A percentile compares a stretch with the other conserved stretches of the same genome.
Conservation (phyloP, 2,888 invertebrate genomes). For the Eustalomyia histrio region DNA sequence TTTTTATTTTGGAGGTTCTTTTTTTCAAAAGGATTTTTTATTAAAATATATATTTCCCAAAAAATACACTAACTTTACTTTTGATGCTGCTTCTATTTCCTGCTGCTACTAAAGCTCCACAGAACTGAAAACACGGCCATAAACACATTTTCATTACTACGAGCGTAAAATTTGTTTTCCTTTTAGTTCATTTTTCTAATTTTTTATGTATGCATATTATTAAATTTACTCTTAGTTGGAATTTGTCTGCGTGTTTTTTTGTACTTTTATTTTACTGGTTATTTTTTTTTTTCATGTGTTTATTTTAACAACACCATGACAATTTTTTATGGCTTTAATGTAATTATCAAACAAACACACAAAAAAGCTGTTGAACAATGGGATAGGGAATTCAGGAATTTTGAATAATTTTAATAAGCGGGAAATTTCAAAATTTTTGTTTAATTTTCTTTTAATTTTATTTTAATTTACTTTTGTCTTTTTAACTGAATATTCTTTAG, state of each 20-base stretch:
- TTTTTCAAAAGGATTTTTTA: background rate
- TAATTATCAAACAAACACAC: constrained; percentile 33
- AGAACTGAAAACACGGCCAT: background rate
- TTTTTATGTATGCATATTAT: constrained; percentile 10
- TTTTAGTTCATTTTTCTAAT: constrained; percentile 4
- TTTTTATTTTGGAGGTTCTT: background rate
- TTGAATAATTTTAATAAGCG: too few species aligned
- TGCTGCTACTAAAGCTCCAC: background rate
- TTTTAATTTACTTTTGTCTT: too few species aligned
- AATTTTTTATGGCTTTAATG: constrained; percentile 49
- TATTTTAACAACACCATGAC: constrained; percentile 22
- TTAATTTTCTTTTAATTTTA: too few species aligned
- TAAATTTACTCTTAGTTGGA: constrained; percentile 10
- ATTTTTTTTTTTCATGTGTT: constrained; percentile 1
- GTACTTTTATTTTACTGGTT: background rate
- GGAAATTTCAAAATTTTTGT: too few species aligned
- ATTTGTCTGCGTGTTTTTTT: background rate
- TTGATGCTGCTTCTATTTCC: background rate
- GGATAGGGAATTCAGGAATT: background rate
- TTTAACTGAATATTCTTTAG: too few species aligned
- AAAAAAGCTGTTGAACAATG: background rate
- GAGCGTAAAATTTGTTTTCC: constrained; percentile 1
- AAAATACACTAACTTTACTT: background rate
- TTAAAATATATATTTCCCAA: background rate
- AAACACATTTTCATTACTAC: constrained; percentile 7